These are phyloP conservation scores for Spialia ferax DNA, from an alignment of 2,888 invertebrate genomes.

Conservation along the genomic window DNA sequence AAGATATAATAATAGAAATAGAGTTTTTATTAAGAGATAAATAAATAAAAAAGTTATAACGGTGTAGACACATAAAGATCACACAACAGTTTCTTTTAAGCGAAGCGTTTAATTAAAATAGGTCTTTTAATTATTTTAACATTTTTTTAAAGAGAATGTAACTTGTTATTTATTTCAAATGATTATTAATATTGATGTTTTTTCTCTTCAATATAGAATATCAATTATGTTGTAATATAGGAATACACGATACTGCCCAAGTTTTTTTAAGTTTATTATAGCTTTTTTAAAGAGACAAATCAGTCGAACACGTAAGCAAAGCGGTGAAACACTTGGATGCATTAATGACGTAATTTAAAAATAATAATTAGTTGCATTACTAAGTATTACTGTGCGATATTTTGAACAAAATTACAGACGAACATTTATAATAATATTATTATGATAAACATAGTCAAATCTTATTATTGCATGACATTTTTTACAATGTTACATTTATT, in stretches of 20 bases:
- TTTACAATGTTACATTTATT: slow-evolving; percentile 27
- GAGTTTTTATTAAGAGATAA: slow-evolving; percentile 86
- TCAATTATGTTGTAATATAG: slow-evolving; percentile 82
- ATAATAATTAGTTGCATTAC: slow-evolving; percentile 64
- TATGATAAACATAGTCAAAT: slow-evolving; percentile 51
- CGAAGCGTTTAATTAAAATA: slow-evolving; percentile 68
- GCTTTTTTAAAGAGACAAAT: slow-evolving; percentile 55
- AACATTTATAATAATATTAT: slow-evolving; percentile 46
- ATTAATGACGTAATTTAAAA: slow-evolving; percentile 56
- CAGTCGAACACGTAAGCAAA: slow-evolving; percentile 50
- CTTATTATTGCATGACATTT: slow-evolving; percentile 49
- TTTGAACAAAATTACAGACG: slow-evolving; percentile 71
- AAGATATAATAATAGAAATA: too few species aligned
- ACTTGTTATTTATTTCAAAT: slow-evolving; percentile 87
- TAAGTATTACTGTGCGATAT: slow-evolving; percentile 57
- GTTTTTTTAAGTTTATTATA: slow-evolving; percentile 68
- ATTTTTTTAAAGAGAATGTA: slow-evolving; percentile 79
- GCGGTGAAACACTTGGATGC: slow-evolving; percentile 47
- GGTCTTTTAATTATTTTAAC: slow-evolving; percentile 82
- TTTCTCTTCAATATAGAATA: slow-evolving; percentile 76
- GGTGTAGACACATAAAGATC: slow-evolving; percentile 75
- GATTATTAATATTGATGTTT: slow-evolving; percentile 84
- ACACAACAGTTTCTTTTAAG: slow-evolving; percentile 74
- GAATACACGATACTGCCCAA: slow-evolving; percentile 81
- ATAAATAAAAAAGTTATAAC: slow-evolving; percentile 81